Conservation (phyloP, 2,888 invertebrate species). For the Rhorus exstirpatorius region DNA sequence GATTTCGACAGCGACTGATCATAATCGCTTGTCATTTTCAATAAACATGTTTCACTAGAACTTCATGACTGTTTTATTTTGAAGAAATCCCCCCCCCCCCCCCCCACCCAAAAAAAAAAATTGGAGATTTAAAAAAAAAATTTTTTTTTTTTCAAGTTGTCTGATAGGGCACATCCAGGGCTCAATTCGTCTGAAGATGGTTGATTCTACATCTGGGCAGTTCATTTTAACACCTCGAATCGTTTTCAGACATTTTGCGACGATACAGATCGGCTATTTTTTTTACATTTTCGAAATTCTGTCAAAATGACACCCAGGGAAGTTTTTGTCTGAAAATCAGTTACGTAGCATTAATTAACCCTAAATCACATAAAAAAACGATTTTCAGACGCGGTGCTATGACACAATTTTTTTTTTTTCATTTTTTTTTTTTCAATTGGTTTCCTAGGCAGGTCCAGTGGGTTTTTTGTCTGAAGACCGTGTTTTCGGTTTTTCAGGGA, state of each 20-base stretch:
- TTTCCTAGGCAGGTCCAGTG: not conserved
- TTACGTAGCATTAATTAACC: not conserved
- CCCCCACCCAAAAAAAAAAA: too few species aligned
- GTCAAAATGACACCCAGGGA: not conserved
- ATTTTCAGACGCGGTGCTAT: conserved; percentile 13
- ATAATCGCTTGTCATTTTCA: not conserved
- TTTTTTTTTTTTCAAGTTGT: not conserved
- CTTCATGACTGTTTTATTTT: too few species aligned
- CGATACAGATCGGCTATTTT: not conserved
- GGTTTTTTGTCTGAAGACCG: not conserved
- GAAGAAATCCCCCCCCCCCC: too few species aligned
- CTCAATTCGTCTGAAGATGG: not conserved
- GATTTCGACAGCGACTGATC: not conserved
- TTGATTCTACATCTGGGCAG: not conserved
- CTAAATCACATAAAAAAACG: not conserved
- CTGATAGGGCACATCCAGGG: not conserved
- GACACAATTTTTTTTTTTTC: not conserved
- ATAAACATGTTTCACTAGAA: not conserved
- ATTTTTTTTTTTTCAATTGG: conserved; percentile 5
- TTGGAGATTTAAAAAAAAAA: too few species aligned
- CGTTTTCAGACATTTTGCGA: not conserved
- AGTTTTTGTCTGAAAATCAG: not conserved
- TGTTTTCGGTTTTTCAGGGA: conserved; percentile 9
- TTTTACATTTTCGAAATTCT: not conserved
- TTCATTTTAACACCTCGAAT: not conserved